Percentiles rank a stretch among this genome's conserved stretches.
Conservation (phyloP, 2,888 invertebrate species). For the Watsonalla binaria region DNA sequence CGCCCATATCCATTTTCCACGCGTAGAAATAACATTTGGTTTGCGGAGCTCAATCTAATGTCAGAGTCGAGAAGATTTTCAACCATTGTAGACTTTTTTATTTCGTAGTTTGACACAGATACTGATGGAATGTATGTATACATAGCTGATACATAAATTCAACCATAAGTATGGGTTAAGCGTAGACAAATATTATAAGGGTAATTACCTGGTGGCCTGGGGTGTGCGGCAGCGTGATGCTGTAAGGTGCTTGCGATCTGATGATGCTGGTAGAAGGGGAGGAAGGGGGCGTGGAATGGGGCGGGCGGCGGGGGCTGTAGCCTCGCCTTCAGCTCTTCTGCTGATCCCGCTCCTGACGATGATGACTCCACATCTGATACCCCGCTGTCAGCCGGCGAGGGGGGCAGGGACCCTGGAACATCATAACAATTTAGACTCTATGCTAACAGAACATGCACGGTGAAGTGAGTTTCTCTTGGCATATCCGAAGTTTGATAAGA, state of each 20-base stretch:
- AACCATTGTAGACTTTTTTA: no score
- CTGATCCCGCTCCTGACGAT: constrained; percentile 87
- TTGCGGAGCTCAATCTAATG: no score
- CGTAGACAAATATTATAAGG: no score
- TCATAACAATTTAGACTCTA: no score
- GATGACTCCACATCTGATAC: constrained; percentile 98
- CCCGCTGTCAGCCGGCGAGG: constrained; percentile 98
- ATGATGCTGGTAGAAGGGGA: constrained; percentile 84
- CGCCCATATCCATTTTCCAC: no score
- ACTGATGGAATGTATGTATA: no score
- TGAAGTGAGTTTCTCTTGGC: background rate
- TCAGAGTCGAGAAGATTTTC: no score
- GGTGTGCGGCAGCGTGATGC: constrained; percentile 72
- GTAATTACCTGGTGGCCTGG: constrained; percentile 61
- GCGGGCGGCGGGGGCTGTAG: constrained; percentile 84
- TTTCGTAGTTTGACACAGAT: no score
- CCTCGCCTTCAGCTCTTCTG: constrained; percentile 92
- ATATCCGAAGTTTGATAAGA: no score
- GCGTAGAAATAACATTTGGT: no score
- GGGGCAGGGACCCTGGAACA: constrained; percentile 92
- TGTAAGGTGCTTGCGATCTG: constrained; percentile 73
- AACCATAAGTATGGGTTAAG: no score
- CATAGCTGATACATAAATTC: no score
- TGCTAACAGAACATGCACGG: constrained; percentile 3
- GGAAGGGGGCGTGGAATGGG: constrained; percentile 78